These are phyloP conservation scores for Nibea albiflora DNA, from an alignment of 2,113 vertebrate genomes.

Conservation along the genomic window DNA sequence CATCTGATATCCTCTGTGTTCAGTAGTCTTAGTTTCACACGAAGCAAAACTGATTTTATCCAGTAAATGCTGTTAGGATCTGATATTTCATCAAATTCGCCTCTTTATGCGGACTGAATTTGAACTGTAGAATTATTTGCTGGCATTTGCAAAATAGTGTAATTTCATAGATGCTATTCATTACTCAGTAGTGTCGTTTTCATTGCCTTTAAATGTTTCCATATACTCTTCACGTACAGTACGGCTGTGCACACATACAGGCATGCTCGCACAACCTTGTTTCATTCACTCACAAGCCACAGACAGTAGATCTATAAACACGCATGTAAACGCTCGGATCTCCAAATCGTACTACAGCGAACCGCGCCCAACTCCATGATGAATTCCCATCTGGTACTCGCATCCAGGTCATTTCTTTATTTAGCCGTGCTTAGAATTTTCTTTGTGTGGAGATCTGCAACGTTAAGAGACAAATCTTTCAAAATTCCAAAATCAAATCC, in stretches of 20 bases:
- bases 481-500: constrained; percentile 21
- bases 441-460: not conserved
- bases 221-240: constrained; percentile 51
- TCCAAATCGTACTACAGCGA: constrained; percentile 16
- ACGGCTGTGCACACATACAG: constrained; percentile 60
- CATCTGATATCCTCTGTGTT: constrained; percentile 64
- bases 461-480: constrained; percentile 20
- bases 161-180: constrained; percentile 45
- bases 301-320: constrained; percentile 50
- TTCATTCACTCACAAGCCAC: constrained; percentile 59
- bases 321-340: constrained; percentile 47
- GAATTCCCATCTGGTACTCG: constrained; percentile 12
- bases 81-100: constrained; percentile 45
- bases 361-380: not conserved
- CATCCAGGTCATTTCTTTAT: constrained; percentile 11
- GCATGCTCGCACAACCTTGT: constrained; percentile 59
- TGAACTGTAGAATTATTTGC: constrained; percentile 49
- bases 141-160: constrained; percentile 57
- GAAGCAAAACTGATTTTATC: constrained; percentile 27
- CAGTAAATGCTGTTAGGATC: constrained; percentile 55
- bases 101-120: constrained; percentile 43
- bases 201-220: constrained; percentile 25
- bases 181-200: constrained; percentile 29
- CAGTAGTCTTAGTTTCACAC: constrained; percentile 49
- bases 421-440: not conserved